Evolutionary conservation across 1,140 invertebrate species (phyloP).

Genomic region (Eupristina koningsbergeri): DNA sequence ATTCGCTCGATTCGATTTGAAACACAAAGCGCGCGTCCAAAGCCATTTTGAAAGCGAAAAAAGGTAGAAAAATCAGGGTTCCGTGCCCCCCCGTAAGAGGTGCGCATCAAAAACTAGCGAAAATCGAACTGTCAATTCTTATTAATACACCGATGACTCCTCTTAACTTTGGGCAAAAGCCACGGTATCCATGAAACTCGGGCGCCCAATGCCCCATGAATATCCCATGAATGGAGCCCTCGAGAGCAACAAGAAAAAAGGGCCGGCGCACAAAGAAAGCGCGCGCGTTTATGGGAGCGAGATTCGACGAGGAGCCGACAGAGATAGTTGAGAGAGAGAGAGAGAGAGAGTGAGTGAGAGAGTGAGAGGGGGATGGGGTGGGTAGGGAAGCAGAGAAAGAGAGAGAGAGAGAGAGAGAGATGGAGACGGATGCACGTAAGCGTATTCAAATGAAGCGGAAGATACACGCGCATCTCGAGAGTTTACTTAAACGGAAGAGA

Average conservation of each 20-base stretch:
- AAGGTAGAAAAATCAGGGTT: background rate
- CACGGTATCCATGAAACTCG: background rate
- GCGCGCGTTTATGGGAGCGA: conserved; percentile 7
- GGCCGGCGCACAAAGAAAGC: background rate
- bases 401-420: too few species aligned
- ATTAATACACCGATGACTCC: conserved; percentile 34
- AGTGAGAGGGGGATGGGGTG: too few species aligned
- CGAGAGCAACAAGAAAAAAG: background rate
- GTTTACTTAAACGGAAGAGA: conserved; percentile 35
- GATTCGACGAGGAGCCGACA: conserved; percentile 6
- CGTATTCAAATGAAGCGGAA: conserved; percentile 52
- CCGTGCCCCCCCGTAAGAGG: background rate
- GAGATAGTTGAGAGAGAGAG: too few species aligned
- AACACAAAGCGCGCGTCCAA: conserved; percentile 4
- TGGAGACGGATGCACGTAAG: conserved; percentile 32
- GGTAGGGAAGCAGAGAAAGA: too few species aligned
- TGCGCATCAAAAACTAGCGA: background rate
- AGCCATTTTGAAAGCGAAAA: background rate
- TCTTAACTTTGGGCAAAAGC: conserved; percentile 33
- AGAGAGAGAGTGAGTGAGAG: too few species aligned
- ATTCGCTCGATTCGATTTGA: conserved; percentile 23
- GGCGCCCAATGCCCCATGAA: background rate
- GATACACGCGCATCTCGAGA: conserved; percentile 37
- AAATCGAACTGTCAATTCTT: conserved; percentile 41
- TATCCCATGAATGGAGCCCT: conserved; percentile 2